A percentile compares a stretch with the other conserved stretches of the same genome.
Evolutionary conservation across 2,888 invertebrate species (phyloP).

Genomic region (Eumerus sabulonum): DNA sequence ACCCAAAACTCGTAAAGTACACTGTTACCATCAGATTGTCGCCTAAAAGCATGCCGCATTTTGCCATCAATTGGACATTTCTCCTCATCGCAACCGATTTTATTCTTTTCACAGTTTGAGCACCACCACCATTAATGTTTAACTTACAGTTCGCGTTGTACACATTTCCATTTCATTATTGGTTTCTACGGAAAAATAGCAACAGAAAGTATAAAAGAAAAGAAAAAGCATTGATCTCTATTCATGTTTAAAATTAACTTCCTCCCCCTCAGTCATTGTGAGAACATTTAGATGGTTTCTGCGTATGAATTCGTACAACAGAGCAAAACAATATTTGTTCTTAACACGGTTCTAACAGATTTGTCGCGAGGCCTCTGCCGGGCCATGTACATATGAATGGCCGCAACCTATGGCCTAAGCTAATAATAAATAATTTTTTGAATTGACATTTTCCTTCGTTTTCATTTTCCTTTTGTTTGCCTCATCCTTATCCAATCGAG

Average conservation of each 20-base stretch:
- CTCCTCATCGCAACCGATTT: not conserved
- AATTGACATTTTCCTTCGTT: no score
- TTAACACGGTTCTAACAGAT: constrained; percentile 45
- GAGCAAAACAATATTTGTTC: constrained; percentile 7
- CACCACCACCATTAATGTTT: not conserved
- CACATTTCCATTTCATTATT: not conserved
- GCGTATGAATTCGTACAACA: not conserved
- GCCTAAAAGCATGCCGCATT: constrained; percentile 17
- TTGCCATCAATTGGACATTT: not conserved
- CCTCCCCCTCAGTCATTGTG: not conserved
- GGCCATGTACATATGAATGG: not conserved
- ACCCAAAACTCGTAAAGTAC: no score
- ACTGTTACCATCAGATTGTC: no score
- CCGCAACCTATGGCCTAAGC: constrained; percentile 39
- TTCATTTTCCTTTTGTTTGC: constrained; percentile 1
- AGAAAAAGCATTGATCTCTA: not conserved
- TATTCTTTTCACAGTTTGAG: constrained; percentile 9
- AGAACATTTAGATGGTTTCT: constrained; percentile 47
- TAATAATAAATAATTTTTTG: constrained; percentile 5
- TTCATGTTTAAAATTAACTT: constrained; percentile 9
- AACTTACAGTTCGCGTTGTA: not conserved
- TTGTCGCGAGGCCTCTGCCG: constrained; percentile 7
- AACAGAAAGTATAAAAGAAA: not conserved
- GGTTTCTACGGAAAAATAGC: not conserved
- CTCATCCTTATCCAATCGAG: not conserved